phyloP scores from a whole-genome alignment of 2,797 vertebrate species.

The Eulemur coronatus region DNA sequence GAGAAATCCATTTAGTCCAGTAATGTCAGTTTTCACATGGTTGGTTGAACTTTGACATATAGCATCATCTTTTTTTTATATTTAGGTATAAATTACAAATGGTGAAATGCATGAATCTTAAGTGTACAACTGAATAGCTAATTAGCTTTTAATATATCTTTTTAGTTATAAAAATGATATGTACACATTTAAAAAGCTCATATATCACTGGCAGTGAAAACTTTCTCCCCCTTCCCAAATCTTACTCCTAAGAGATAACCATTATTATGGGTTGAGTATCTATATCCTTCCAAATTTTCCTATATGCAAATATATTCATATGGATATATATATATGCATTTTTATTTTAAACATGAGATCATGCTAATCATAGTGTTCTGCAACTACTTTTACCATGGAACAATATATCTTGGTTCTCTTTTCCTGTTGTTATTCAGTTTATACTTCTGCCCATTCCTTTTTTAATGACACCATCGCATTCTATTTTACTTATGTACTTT shows the following conservation, averaged over 20 bases:
- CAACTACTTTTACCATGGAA: neutral
- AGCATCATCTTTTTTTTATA: neutral
- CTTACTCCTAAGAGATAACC: neutral
- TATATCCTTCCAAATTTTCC: constrained; percentile 21
- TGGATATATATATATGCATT: neutral
- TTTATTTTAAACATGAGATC: constrained; percentile 40
- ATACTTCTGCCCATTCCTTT: neutral
- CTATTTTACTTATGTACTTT: neutral
- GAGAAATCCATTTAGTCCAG: neutral
- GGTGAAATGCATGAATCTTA: constrained; percentile 44
- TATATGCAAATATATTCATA: constrained; percentile 12
- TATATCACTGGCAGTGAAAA: neutral
- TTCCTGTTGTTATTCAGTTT: neutral
- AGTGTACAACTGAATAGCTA: constrained; percentile 27
- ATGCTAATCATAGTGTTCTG: neutral
- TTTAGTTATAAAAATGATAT: constrained; percentile 25
- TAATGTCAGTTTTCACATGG: neutral
- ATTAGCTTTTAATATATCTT: constrained; percentile 18
- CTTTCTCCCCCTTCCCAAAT: neutral
- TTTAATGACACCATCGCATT: neutral
- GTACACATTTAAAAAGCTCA: neutral
- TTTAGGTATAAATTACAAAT: constrained; percentile 19
- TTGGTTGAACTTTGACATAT: neutral
- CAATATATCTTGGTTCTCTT: neutral
- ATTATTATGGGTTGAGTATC: neutral